Evolutionary conservation across 2,113 vertebrate species (phyloP).

Genomic region (Platycercus adscitus): DNA sequence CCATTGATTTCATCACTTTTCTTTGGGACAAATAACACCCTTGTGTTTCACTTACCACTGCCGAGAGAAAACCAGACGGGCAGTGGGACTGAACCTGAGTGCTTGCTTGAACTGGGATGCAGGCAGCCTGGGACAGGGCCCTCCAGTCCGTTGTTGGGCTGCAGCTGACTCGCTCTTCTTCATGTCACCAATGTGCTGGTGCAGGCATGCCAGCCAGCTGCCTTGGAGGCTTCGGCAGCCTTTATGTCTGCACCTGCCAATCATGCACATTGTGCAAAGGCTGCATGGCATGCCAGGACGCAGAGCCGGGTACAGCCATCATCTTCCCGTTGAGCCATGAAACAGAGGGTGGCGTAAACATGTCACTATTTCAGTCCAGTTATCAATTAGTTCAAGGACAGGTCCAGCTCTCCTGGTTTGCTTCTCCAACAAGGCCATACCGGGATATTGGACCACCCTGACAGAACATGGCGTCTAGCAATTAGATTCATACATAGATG

Average conservation of each 20-base stretch:
- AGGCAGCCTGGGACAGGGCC: neutral
- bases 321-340: neutral
- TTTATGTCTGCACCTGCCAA: conserved; percentile 61
- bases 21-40: neutral
- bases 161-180: conserved; percentile 49
- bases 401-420: neutral
- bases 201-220: conserved; percentile 54
- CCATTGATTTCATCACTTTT: neutral
- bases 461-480: neutral
- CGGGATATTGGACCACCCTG: conserved; percentile 17
- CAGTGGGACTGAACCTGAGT: neutral
- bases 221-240: conserved; percentile 1
- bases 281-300: conserved; percentile 47
- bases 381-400: neutral
- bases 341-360: neutral
- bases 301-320: neutral
- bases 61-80: neutral
- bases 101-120: neutral
- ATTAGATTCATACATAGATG: neutral
- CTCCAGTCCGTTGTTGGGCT: neutral
- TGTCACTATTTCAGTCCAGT: neutral
- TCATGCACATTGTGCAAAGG: conserved; percentile 20
- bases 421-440: neutral
- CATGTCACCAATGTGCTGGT: neutral
- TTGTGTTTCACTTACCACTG: neutral